Evolutionary conservation across 2,888 invertebrate species (phyloP).

Genomic region (Agapostemon virescens): DNA sequence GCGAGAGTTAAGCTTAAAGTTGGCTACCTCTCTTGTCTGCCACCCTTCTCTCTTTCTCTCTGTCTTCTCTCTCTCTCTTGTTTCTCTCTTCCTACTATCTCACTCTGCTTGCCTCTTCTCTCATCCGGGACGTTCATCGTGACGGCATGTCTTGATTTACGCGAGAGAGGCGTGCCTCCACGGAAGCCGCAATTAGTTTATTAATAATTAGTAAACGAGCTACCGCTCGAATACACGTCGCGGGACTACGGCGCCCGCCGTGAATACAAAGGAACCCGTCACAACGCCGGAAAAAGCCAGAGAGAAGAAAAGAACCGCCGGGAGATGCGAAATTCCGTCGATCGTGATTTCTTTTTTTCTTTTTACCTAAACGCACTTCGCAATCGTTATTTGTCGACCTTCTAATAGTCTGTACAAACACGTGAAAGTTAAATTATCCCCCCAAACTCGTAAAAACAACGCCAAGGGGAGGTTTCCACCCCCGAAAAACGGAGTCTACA

Average conservation of each 20-base stretch:
- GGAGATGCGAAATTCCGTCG: not conserved
- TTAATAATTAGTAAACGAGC: conserved; percentile 79
- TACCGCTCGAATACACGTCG: conserved; percentile 57
- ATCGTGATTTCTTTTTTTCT: not conserved
- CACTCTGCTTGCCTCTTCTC: not conserved
- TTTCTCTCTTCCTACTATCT: not conserved
- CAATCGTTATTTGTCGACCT: not conserved
- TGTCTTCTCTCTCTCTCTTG: not conserved
- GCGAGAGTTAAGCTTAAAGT: conserved; percentile 64
- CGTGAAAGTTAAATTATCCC: too few species aligned
- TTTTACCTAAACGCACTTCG: too few species aligned
- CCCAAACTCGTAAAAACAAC: not conserved
- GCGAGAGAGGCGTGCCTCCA: conserved; percentile 76
- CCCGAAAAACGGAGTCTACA: not conserved
- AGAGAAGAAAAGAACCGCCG: not conserved
- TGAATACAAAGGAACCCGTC: conserved; percentile 28
- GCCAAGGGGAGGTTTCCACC: not conserved
- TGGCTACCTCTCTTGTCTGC: conserved; percentile 14
- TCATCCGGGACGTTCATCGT: conserved; percentile 56
- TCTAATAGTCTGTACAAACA: too few species aligned
- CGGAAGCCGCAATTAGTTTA: conserved; percentile 80
- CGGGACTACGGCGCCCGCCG: conserved; percentile 50
- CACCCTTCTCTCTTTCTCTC: not conserved
- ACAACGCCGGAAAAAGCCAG: conserved; percentile 5
- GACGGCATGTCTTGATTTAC: conserved; percentile 78